A percentile compares a stretch with the other conserved stretches of the same genome.
These are phyloP conservation scores for Himalopsyche phryganea DNA, from an alignment of 1,140 invertebrate genomes.

Conservation along the genomic window DNA sequence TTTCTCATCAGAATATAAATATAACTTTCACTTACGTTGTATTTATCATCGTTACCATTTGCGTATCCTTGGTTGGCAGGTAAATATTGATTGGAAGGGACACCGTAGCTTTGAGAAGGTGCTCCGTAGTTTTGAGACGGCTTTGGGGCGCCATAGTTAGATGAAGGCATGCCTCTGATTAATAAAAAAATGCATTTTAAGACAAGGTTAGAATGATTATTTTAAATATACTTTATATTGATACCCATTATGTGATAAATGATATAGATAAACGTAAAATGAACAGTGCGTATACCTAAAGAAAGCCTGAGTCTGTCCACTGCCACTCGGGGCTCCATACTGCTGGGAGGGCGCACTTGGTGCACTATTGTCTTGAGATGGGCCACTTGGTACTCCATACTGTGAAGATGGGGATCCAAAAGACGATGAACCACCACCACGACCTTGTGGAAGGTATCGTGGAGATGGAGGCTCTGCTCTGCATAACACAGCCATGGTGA, in stretches of 20 bases:
- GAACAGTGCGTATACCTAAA: too few species aligned
- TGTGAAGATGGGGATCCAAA: too few species aligned
- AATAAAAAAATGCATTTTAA: too few species aligned
- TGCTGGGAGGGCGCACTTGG: conserved; percentile 8
- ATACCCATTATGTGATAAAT: too few species aligned
- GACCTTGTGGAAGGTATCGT: conserved; percentile 19
- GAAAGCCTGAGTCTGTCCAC: conserved; percentile 19
- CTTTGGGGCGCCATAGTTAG: too few species aligned
- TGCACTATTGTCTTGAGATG: conserved; percentile 6
- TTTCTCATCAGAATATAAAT: too few species aligned
- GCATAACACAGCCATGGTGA: conserved; percentile 13
- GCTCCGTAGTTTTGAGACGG: conserved; percentile 33
- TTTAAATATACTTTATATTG: too few species aligned
- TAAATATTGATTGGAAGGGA: conserved; percentile 19
- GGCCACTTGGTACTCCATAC: conserved; percentile 15
- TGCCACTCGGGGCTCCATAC: conserved; percentile 17
- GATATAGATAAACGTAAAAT: too few species aligned
- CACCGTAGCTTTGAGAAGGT: conserved; percentile 38
- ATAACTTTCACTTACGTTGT: conserved; percentile 37
- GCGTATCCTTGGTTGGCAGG: conserved; percentile 34
- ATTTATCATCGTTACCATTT: conserved; percentile 37
- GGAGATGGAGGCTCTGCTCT: conserved; percentile 26
- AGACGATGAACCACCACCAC: conserved; percentile 16
- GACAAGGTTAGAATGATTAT: too few species aligned
- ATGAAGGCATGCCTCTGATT: too few species aligned